Conservation (phyloP, 2,797 vertebrate species). For the Helarctos malayanus region DNA sequence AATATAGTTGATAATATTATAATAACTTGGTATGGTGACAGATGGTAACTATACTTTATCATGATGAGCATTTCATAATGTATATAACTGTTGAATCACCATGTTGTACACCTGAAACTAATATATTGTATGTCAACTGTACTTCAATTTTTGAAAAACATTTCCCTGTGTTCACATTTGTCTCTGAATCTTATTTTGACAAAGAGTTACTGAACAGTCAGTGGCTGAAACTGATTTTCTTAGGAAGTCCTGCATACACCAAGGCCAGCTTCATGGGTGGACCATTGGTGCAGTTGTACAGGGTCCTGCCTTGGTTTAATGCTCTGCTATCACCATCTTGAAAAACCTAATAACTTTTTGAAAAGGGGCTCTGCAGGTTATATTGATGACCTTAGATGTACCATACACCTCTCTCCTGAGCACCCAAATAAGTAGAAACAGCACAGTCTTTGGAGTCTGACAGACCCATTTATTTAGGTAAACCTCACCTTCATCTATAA, state of each 20-base stretch:
- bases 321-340: background rate
- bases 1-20: background rate
- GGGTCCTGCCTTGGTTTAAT: background rate
- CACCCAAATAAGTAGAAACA: background rate
- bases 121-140: background rate
- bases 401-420: background rate
- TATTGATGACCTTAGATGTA: background rate
- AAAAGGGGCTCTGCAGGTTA: background rate
- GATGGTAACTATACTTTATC: background rate
- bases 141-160: background rate
- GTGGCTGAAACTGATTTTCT: background rate
- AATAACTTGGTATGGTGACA: background rate
- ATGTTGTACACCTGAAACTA: background rate
- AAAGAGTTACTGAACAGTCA: conserved; percentile 8
- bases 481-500: background rate
- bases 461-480: background rate
- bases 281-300: background rate
- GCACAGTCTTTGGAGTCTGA: background rate
- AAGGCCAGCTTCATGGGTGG: background rate
- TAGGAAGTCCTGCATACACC: background rate
- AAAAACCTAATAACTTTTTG: background rate
- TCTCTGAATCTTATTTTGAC: conserved; percentile 6
- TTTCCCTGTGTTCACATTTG: background rate
- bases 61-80: background rate
- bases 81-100: background rate